phyloP scores from a whole-genome alignment of 2,113 vertebrate species.

The Rafetus swinhoei region DNA sequence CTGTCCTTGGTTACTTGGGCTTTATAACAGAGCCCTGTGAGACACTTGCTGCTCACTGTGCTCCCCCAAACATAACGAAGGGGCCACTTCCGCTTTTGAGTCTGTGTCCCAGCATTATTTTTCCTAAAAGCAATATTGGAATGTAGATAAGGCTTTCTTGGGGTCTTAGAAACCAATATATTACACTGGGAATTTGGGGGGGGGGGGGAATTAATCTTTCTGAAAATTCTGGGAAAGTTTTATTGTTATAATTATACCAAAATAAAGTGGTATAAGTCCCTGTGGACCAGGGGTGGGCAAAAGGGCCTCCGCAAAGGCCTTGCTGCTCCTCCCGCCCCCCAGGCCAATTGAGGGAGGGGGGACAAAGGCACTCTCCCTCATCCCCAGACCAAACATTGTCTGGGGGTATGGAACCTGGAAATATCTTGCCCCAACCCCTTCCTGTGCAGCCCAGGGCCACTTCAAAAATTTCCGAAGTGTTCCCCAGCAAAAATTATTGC shows the following conservation, averaged over 20 bases:
- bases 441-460: no score
- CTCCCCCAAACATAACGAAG: not conserved
- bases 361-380: no score
- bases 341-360: no score
- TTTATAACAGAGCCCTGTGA: not conserved
- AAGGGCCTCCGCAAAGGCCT: no score
- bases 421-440: no score
- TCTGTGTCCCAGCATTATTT: not conserved
- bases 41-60: not conserved
- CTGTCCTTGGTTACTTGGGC: not conserved
- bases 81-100: no score
- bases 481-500: no score
- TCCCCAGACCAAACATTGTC: no score
- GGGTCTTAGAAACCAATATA: not conserved
- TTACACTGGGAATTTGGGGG: not conserved
- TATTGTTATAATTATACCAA: not conserved
- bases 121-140: not conserved
- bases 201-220: not conserved
- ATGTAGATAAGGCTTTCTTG: not conserved
- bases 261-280: not conserved
- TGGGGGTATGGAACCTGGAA: no score
- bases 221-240: not conserved
- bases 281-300: no score
- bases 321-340: no score
- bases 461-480: no score